Percentiles rank a stretch among this genome's conserved stretches.
phyloP scores from a whole-genome alignment of 2,888 invertebrate genomes.

The Pachliopta kotzebuea region DNA sequence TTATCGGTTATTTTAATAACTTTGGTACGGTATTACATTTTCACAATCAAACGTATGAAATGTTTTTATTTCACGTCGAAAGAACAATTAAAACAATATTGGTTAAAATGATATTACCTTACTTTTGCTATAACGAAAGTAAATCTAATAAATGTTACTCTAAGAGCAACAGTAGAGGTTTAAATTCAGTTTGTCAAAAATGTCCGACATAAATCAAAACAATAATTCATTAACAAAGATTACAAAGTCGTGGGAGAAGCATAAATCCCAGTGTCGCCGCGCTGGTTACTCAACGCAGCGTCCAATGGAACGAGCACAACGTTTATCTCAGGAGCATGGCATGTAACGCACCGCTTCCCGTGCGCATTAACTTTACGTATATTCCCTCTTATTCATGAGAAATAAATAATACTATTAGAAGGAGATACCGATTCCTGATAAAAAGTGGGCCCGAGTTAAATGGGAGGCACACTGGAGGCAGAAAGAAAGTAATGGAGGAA shows the following conservation, averaged over 20 bases:
- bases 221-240: slow-evolving; percentile 57
- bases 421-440: slow-evolving; percentile 80
- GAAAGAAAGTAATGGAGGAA: slow-evolving; percentile 80
- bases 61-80: no score
- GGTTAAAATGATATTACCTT: no score
- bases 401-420: slow-evolving; percentile 81
- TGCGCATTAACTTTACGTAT: slow-evolving; percentile 75
- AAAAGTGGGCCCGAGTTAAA: slow-evolving; percentile 80
- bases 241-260: slow-evolving; percentile 43
- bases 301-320: slow-evolving; percentile 55
- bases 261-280: slow-evolving; percentile 58
- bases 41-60: no score
- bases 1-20: background rate
- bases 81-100: no score
- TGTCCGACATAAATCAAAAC: slow-evolving; percentile 41
- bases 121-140: no score
- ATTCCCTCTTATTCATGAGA: slow-evolving; percentile 78
- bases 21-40: no score
- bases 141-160: background rate
- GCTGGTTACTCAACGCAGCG: slow-evolving; percentile 59
- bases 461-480: slow-evolving; percentile 78
- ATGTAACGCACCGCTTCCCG: slow-evolving; percentile 73
- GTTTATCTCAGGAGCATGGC: slow-evolving; percentile 68
- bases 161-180: slow-evolving; percentile 6
- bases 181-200: slow-evolving; percentile 36